Conservation (phyloP, 2,797 vertebrate species). For the Gila robusta region DNA sequence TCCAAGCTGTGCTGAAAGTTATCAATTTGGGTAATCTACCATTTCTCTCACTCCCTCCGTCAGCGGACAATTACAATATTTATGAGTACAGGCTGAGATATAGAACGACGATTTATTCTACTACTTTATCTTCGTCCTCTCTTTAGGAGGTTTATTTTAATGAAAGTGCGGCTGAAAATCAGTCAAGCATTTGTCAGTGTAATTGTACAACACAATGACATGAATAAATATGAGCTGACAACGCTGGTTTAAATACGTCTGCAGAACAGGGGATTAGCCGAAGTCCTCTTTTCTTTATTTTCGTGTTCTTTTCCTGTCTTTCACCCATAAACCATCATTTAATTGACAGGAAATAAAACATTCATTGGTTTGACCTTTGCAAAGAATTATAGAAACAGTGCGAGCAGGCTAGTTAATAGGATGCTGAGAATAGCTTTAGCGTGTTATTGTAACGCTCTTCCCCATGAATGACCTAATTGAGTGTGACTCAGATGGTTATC, state of each 20-base stretch:
- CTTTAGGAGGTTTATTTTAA: slow-evolving; percentile 75
- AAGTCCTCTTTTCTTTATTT: slow-evolving; percentile 42
- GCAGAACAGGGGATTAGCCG: slow-evolving; percentile 77
- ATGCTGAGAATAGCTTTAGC: slow-evolving; percentile 34
- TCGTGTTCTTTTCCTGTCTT: slow-evolving; percentile 55
- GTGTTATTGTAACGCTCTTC: slow-evolving; percentile 44
- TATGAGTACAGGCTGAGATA: slow-evolving; percentile 77
- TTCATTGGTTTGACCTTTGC: slow-evolving; percentile 68
- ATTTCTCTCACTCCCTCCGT: slow-evolving; percentile 69
- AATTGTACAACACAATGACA: slow-evolving; percentile 85
- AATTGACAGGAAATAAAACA: slow-evolving; percentile 71
- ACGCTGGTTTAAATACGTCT: slow-evolving; percentile 76
- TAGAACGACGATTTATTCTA: slow-evolving; percentile 78
- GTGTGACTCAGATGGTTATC: slow-evolving; percentile 55
- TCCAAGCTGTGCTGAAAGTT: slow-evolving; percentile 46
- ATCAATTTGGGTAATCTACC: slow-evolving; percentile 53
- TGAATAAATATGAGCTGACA: slow-evolving; percentile 83
- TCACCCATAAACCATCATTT: slow-evolving; percentile 69
- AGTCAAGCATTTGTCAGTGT: slow-evolving; percentile 86
- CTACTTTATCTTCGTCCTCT: slow-evolving; percentile 71
- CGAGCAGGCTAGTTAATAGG: slow-evolving; percentile 32
- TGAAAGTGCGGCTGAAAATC: slow-evolving; percentile 82
- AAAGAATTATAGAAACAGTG: slow-evolving; percentile 21
- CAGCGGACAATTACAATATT: slow-evolving; percentile 83
- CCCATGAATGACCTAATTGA: slow-evolving; percentile 54